These are phyloP conservation scores for Alcedo quadribrachys DNA, from an alignment of 2,797 vertebrate species.

Conservation along the genomic window DNA sequence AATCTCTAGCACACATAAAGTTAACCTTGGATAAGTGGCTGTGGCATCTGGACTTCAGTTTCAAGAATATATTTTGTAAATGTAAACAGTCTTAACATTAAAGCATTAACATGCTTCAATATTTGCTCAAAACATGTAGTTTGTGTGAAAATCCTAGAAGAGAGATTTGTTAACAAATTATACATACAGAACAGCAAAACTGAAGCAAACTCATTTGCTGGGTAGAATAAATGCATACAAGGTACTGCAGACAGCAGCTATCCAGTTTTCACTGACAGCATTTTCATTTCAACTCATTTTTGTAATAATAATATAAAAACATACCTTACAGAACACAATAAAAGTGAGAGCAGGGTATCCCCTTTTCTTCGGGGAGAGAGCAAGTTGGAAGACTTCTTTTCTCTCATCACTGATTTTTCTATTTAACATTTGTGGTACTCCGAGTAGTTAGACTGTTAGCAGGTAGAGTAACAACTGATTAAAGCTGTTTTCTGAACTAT, in stretches of 20 bases:
- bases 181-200: background rate
- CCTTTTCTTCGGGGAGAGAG: background rate
- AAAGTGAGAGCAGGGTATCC: background rate
- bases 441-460: background rate
- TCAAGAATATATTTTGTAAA: background rate
- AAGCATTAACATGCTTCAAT: background rate
- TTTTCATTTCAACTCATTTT: background rate
- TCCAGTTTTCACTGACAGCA: background rate
- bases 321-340: background rate
- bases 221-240: background rate
- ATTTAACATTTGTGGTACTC: background rate
- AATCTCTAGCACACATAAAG: background rate
- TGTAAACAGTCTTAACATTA: background rate
- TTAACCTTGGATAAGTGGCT: background rate
- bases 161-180: background rate
- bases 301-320: background rate
- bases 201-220: background rate
- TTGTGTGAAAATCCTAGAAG: background rate
- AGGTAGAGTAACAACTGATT: constrained; percentile 10
- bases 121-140: background rate
- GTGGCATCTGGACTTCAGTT: background rate
- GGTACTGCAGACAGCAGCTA: background rate
- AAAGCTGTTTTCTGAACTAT: constrained; percentile 9
- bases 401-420: background rate
- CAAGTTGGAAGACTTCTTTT: background rate